Base-by-base conservation (phyloP, 1,140 invertebrate species). In the Drosophila fuyamai region DNA sequence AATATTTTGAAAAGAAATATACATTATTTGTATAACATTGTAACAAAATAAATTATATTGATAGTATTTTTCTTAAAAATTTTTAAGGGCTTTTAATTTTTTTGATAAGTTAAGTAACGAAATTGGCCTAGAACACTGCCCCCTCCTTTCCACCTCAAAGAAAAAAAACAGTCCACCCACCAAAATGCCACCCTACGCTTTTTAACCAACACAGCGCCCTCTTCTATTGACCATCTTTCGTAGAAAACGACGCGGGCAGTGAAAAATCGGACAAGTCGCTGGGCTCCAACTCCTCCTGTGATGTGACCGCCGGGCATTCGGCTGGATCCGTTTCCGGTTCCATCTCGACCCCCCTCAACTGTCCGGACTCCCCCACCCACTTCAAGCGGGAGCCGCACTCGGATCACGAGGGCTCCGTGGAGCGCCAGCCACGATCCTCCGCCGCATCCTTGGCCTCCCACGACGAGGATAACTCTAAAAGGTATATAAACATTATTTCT, bases 331-430 rank as follows among this genome's bases (percentile, higher is more conserved):
- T 7, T 61, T 61, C 61, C 40, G 61, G 61, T 9, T 56, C 79
- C 16, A 51, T 66, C 23, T 55, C 57, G 2, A 58, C 60, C 13
- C 55, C 68, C 35, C 66, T 63, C 55, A 66, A 72, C 32, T 88
- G 77, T 44, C 82, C 91, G 18, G 85, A 90, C 43, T 91, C 91
- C 56, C 91, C 81, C 58, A 84, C 84, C 63, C 90, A 79, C 48
- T 92, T 92, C 38, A 92, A 92, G 43, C 78, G 91, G 47, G 91
- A 92, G 43, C 91, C 91, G 0, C 83, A 91, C 35, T 91, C 86
- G 38, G 91, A 92, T 67, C 91, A 93, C 93, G 93, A 93, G 93
- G 92, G 78, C 91, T 93, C 83, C 92, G 91, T 93, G 58, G 77
- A 92, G 54, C 89, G 83, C 46, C 91, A 82, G 40, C 66, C 56